Percentiles rank a stretch among this genome's conserved stretches.
Conservation (phyloP, 2,797 vertebrate genomes). For the Alca torda region DNA sequence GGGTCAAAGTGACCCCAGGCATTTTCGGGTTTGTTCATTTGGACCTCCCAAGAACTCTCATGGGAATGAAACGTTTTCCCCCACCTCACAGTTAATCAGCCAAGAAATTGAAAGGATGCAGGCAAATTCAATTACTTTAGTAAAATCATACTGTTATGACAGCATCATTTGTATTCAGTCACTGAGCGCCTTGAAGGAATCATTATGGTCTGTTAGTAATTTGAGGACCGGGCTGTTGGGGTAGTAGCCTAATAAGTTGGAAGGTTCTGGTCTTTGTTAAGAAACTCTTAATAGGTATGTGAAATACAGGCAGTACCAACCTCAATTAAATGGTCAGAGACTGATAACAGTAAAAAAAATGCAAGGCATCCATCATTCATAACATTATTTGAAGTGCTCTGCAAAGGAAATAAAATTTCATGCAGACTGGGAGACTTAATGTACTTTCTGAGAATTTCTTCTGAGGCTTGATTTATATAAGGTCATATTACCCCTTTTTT, state of each 20-base stretch:
- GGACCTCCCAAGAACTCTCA: neutral
- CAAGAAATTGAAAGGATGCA: neutral
- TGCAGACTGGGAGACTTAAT: neutral
- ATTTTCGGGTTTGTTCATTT: neutral
- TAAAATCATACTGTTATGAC: neutral
- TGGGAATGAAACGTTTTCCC: neutral
- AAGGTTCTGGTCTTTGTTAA: neutral
- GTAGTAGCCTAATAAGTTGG: neutral
- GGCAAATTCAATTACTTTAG: neutral
- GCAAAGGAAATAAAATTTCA: neutral
- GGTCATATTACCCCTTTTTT: neutral
- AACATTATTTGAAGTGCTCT: neutral
- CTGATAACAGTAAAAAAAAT: neutral
- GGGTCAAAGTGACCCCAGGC: neutral
- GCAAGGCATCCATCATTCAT: neutral
- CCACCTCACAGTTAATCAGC: neutral
- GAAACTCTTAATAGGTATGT: neutral
- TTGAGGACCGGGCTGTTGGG: neutral
- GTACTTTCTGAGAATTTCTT: neutral
- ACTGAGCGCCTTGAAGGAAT: neutral
- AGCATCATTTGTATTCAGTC: neutral
- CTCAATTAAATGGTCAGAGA: neutral
- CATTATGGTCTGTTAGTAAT: neutral
- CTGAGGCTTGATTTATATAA: neutral
- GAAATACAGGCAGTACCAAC: neutral